These are phyloP conservation scores for Agrotis exclamationis DNA, from an alignment of 2,888 invertebrate species.

Conservation along the genomic window DNA sequence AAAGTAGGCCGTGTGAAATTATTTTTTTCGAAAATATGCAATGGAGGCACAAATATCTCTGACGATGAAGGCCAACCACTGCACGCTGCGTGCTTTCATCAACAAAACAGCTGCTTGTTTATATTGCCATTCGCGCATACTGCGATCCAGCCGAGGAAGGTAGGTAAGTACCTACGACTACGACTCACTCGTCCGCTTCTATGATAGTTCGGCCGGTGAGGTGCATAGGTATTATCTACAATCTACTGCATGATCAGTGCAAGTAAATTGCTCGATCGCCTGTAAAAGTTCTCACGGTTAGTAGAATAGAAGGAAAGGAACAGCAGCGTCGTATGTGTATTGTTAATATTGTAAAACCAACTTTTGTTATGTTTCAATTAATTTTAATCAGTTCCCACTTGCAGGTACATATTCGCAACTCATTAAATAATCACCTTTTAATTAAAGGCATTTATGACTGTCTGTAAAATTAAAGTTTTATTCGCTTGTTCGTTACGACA, in stretches of 20 bases:
- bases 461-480: background rate
- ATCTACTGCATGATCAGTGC: conserved; percentile 43
- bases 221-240: conserved; percentile 61
- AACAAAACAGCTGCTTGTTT: conserved; percentile 79
- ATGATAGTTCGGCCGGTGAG: conserved; percentile 70
- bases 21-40: conserved; percentile 81
- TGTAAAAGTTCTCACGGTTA: conserved; percentile 43
- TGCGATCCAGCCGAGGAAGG: conserved; percentile 72
- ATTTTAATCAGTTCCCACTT: background rate
- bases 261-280: conserved; percentile 39
- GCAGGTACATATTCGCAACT: background rate
- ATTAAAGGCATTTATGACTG: background rate
- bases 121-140: conserved; percentile 73
- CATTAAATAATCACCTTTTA: background rate
- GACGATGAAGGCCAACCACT: conserved; percentile 77
- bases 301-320: conserved; percentile 3
- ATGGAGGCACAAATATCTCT: conserved; percentile 68
- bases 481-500: conserved; percentile 14
- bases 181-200: conserved; percentile 75
- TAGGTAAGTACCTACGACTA: no score
- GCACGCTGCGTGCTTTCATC: conserved; percentile 78
- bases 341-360: conserved; percentile 14
- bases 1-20: conserved; percentile 88
- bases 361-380: background rate
- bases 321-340: background rate